Conservation (phyloP, 2,113 vertebrate species). For the Tachuris rubrigastra region DNA sequence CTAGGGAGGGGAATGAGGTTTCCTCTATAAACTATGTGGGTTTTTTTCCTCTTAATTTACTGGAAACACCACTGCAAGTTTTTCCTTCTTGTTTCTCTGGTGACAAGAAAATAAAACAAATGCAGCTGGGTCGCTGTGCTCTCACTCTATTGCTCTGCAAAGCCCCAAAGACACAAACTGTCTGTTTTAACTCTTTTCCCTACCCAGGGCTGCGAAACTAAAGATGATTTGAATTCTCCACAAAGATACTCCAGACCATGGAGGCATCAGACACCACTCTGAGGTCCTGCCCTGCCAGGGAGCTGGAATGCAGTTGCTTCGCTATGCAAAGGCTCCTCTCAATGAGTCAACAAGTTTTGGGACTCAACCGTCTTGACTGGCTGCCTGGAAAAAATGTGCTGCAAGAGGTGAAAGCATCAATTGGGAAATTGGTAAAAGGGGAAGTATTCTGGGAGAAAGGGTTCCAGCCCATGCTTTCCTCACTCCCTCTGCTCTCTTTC, state of each 20-base stretch:
- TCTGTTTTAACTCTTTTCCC: not conserved
- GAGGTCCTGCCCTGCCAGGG: not conserved
- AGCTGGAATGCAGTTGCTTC: not conserved
- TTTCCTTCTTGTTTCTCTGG: constrained; percentile 73
- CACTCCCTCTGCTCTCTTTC: not conserved
- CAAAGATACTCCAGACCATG: not conserved
- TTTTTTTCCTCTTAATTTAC: constrained; percentile 30
- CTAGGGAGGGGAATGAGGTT: not conserved
- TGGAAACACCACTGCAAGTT: constrained; percentile 61
- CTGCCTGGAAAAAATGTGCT: not conserved
- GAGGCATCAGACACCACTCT: not conserved
- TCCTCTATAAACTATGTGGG: constrained; percentile 5
- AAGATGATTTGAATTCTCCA: not conserved
- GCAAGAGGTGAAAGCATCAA: not conserved
- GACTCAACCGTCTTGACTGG: not conserved
- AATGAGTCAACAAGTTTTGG: not conserved
- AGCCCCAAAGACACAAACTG: not conserved
- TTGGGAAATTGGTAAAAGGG: constrained; percentile 1
- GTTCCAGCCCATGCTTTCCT: not conserved
- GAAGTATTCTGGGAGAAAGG: not conserved
- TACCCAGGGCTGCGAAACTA: not conserved
- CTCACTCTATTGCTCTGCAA: not conserved
- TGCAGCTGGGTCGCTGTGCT: constrained; percentile 52
- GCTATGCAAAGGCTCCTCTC: not conserved
- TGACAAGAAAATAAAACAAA: constrained; percentile 74